Percentiles rank a stretch among this genome's conserved stretches.
Evolutionary conservation across 2,113 vertebrate species (phyloP).

Genomic region (Siphamia tubifer): DNA sequence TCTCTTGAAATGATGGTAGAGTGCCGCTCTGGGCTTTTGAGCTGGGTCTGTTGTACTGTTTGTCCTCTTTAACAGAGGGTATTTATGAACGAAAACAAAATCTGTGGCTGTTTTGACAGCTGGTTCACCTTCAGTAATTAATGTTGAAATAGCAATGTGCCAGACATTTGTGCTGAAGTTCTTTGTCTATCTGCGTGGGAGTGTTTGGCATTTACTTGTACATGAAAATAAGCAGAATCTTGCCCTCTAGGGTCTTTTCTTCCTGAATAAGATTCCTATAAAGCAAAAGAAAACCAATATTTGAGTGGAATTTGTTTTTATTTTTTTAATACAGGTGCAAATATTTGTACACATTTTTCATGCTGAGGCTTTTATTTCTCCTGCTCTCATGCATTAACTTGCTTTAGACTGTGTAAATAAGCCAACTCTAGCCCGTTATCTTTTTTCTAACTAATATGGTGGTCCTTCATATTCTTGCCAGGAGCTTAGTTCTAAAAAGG

Average conservation of each 20-base stretch:
- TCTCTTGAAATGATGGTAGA: constrained; percentile 5
- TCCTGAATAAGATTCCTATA: constrained; percentile 15
- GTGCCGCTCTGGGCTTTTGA: not conserved
- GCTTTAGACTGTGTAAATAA: constrained; percentile 5
- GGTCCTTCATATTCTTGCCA: constrained; percentile 32
- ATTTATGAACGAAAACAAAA: constrained; percentile 43
- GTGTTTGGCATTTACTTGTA: constrained; percentile 37
- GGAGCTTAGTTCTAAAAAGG: constrained; percentile 34
- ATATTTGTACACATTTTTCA: constrained; percentile 6
- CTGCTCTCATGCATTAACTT: not conserved
- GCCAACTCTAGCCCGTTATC: constrained; percentile 3
- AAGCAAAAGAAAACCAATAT: not conserved
- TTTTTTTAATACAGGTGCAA: constrained; percentile 6
- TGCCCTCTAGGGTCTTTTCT: constrained; percentile 22
- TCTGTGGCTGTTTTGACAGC: constrained; percentile 54
- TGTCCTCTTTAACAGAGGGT: not conserved
- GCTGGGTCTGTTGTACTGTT: not conserved
- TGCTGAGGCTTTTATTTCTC: not conserved
- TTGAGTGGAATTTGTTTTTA: constrained; percentile 7
- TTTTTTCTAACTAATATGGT: constrained; percentile 44
- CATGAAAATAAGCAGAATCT: constrained; percentile 29
- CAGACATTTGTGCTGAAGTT: constrained; percentile 42
- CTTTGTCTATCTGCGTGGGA: constrained; percentile 38
- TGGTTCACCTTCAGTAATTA: constrained; percentile 66
- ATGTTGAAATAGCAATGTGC: constrained; percentile 44